Evolutionary conservation across 2,888 invertebrate species (phyloP), one percentile per base, ranked within the genome.

Genomic region (Agrenia bidenticulata): DNA sequence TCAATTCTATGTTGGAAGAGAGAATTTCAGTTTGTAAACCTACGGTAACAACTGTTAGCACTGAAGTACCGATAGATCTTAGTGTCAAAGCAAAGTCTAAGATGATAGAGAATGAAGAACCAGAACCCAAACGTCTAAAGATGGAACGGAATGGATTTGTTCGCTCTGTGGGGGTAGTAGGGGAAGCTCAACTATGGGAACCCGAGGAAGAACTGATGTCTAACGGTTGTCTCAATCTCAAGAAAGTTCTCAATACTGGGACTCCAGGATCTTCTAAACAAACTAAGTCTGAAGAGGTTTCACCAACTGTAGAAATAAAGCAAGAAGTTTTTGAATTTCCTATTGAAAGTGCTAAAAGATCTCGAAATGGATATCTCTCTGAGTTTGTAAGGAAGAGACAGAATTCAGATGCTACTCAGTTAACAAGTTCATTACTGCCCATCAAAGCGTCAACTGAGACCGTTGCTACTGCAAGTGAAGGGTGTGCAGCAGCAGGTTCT

Each of bases 141-240:
- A 23, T 70, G 27, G 73, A 73, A 49, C 66, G 61, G 50, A 74
- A 70, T 60, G 69, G 72, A 5, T 55, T 64, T 41, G 62, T 71
- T 15, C 61, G 65, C 24, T 60, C 73, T 9, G 64, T 69, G 37
- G 72, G 72, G 13, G 60, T 74, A 9, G 74, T 75, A 23, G 69
- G 66, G 1, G 74, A 75, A 57, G 73, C 75, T 51, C 72, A 74
- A 51, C 58, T 64, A 0, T 75, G 75, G 75, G 73, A 72, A 51
- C 73, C 72, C 1, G 72, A 73, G 41, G 72, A 72, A 19, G 72
- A 73, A 51, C 37, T 65, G 1, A 64, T 67, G 15, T 58, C 65
- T 13, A 70, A 67, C 23, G 70, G 72, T 13, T 71, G 73, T 49
- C 64, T 75, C 11, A 73, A 74, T 57, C 60, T 75, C 21, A 73